Base-by-base conservation (phyloP, 1,140 invertebrate genomes). In the Drosophila elegans region DNA sequence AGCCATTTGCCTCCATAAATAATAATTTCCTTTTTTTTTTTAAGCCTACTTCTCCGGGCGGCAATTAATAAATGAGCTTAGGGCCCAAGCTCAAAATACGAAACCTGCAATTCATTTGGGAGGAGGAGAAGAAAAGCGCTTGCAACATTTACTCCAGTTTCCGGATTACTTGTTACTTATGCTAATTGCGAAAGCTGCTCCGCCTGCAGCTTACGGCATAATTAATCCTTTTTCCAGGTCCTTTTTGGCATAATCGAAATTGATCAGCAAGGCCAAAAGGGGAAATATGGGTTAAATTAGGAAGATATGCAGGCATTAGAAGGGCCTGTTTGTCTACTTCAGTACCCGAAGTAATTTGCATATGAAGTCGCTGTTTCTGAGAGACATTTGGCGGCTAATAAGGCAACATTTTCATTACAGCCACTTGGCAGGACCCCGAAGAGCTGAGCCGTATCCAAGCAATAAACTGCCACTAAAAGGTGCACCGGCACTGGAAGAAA, bases 301-400 rank as follows among this genome's bases (percentile, higher is more conserved):
- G 4, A 4, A 7, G 41, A 68, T 42, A 41, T 44, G n/a, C 49
- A 11, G 45, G 38, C 12, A 29, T 42, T 42, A 13, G 27, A 3
- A 10, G 16, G 10, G 38, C 11, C 3, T 10, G 21, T 29, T 53
- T 13, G n/a, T 21, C 48, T 67, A 48, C 34, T 42, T 67, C 45
- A 52, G 66, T 60, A 52, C 38, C 73, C 34, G 16, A 55, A 76
- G 74, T 54, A 68, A 76, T 76, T 76, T 76, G 54, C 74, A 42
- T 67, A 42, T 59, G 62, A 52, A 44, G 64, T 39, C 56, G 41
- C 62, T 27, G 29, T 45, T 57, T 25, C 55, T 61, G 49, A 41
- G 69, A 56, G 39, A 75, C 74, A 72, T 45, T 85, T 86, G 78
- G 66, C 82, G 78, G 82, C 82, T 86, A 88, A 86, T 88, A 88